Percentiles rank a stretch among this genome's conserved stretches.
Evolutionary conservation across 2,888 invertebrate genomes (phyloP).

Genomic region (Shargacucullia verbasci): DNA sequence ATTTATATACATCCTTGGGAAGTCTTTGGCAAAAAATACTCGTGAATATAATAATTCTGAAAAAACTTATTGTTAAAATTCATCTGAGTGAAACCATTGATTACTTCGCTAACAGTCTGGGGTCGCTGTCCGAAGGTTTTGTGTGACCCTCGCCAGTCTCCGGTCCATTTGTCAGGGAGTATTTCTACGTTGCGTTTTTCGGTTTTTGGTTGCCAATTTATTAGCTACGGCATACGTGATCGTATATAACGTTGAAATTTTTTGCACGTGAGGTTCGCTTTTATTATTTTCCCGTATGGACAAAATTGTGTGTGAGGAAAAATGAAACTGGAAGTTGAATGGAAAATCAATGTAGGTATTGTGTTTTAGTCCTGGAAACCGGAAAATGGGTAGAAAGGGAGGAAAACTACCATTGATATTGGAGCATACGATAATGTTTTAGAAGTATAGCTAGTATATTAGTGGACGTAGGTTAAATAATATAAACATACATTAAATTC

Average conservation of each 20-base stretch:
- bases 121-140: constrained; percentile 34
- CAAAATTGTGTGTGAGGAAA: neutral
- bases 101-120: constrained; percentile 8
- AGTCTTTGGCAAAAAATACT: too few relatives aligned
- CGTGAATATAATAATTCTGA: too few relatives aligned
- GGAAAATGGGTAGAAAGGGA: too few relatives aligned
- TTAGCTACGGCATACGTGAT: constrained; percentile 7
- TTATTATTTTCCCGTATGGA: constrained; percentile 9
- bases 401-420: too few relatives aligned
- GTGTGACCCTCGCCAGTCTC: constrained; percentile 33
- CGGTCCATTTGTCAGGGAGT: constrained; percentile 38
- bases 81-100: too few relatives aligned
- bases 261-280: constrained; percentile 9
- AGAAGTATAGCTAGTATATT: too few relatives aligned
- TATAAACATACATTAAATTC: too few relatives aligned
- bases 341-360: neutral
- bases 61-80: too few relatives aligned
- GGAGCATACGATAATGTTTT: too few relatives aligned
- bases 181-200: constrained; percentile 25
- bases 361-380: neutral
- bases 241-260: constrained; percentile 6
- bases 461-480: too few relatives aligned
- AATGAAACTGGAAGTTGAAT: neutral
- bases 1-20: too few relatives aligned
- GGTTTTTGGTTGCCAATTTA: constrained; percentile 35